Base-by-base conservation (phyloP, 2,888 invertebrate species). In the Drosophila limbata region DNA sequence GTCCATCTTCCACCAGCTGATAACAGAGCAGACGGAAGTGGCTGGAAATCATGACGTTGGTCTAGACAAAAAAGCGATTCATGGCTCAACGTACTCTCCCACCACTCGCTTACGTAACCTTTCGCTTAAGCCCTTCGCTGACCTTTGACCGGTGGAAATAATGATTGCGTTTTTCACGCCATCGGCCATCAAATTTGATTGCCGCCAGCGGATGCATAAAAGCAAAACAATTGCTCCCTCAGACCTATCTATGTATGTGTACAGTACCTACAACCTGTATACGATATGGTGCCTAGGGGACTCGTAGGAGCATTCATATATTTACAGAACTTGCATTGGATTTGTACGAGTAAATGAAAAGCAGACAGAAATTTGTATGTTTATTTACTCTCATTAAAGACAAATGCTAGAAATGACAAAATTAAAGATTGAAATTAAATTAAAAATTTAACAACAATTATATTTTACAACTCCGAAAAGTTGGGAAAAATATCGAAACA, bases 21-120 rank as follows among this genome's bases (percentile, higher is more conserved):
- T 8, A 19, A 42, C 17, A 31, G n/a, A n/a, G 2, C 19, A 11
- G 5, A 13, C 59, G 75, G 57, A 70, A 61, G 69, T 76, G 59
- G 48, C 65, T 82, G 74, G 60, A 71, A 88, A 82, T 82, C 65
- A 87, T 83, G 69, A 60, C 56, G 60, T 65, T 61, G 51, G 80
- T 77, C 83, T 84, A 79, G 82, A 73, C 81, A 40, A 48, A 33
- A 21, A 15, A 9, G 21, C 33, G 15, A 15, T 56, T 21, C 28
- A 15, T 13, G 19, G 11, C 19, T 25, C 9, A 50, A 8, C 8
- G 21, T 25, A 21, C 5, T 3, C 21, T 17, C 4, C 10, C 40
- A 10, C 4, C 37, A 39, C 15, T 21, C 40, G 39, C 40, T 42
- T 44, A 8, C 19, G 48, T 52, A 55, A 63, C 42, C 45, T 28